Evolutionary conservation across 2,797 vertebrate species (phyloP), one percentile per base, ranked within the genome.

Genomic region (Poeciliopsis paucimaculata): DNA sequence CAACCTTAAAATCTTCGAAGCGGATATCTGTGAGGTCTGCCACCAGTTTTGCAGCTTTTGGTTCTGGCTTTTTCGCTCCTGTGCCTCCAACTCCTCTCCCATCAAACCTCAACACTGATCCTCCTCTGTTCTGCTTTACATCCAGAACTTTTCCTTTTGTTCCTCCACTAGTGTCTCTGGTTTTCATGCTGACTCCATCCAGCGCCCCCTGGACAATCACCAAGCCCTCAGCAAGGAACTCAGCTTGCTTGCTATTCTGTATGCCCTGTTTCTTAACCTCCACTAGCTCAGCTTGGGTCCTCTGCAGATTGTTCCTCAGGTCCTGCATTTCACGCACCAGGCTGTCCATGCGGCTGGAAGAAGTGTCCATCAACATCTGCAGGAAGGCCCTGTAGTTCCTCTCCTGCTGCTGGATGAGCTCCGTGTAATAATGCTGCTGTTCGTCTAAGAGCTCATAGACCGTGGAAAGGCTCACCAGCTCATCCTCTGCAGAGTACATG

Each of bases 371-470:
- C 82, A 95, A 73, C 93, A 95, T 94, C 82, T 95, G 94, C 5
- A 96, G 86, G 82, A 95, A 95, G 26, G 93, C 90, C 73, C 90
- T 86, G 84, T 94, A 95, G 87, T 89, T 95, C 60, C 91, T 89
- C 81, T 96, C 95, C 88, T 96, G 95, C 83, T 95, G 94, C 88
- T 94, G 90, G 71, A 96, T 84, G 20, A 95, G 91, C 83, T 95
- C 93, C 36, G 74, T 91, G 87, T 94, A 96, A 84, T 92, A 93
- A 82, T 91, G 88, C 88, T 93, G 92, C 68, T 95, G 96, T 64
- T 95, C 94, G 0, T 96, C 95, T 84, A 96, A 80, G n/a, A 96
- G 91, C 51, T 96, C 93, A 3, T 94, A 94, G 41, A 96, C 80
- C 0, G 92, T 91, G n/a, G 92, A 89, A 75, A 94, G 76, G 71